phyloP scores from a whole-genome alignment of 2,113 vertebrate species.

The Dasyornis broadbenti region DNA sequence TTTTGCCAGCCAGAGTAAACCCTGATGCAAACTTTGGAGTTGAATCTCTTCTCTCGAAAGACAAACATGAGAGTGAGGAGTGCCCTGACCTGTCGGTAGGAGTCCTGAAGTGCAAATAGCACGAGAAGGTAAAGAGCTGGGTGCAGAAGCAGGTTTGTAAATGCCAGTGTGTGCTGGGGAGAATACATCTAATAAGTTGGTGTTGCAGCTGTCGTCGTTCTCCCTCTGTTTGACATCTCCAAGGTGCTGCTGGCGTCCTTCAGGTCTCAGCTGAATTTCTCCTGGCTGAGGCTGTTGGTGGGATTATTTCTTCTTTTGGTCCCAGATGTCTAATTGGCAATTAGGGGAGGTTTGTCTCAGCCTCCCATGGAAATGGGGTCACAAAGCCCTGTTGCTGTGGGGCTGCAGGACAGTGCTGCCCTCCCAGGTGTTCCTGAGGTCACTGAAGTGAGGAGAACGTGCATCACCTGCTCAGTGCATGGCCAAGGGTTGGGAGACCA shows the following conservation, averaged over 20 bases:
- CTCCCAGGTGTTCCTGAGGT: neutral
- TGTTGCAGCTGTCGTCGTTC: neutral
- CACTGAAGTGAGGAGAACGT: fast-evolving
- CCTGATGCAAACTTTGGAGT: neutral
- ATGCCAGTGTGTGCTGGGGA: neutral
- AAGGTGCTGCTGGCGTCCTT: neutral
- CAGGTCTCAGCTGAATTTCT: neutral
- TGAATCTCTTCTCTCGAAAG: neutral
- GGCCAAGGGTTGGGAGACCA: neutral
- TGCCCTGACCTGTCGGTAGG: neutral
- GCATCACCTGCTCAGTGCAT: fast-evolving
- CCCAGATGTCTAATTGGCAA: neutral
- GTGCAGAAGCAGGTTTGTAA: neutral
- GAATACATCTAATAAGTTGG: neutral
- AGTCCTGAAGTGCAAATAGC: neutral
- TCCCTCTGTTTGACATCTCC: neutral
- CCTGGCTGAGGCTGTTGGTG: neutral
- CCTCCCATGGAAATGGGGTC: neutral
- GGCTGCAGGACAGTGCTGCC: neutral
- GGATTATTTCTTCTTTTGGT: neutral
- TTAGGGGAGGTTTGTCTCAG: neutral
- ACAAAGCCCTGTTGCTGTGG: neutral
- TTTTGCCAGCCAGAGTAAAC: neutral
- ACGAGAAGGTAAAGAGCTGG: neutral
- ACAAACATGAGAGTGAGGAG: neutral